Percentiles rank a stretch among this genome's conserved stretches.
phyloP scores from a whole-genome alignment of 2,888 invertebrate species.

The Asteroscopus sphinx region DNA sequence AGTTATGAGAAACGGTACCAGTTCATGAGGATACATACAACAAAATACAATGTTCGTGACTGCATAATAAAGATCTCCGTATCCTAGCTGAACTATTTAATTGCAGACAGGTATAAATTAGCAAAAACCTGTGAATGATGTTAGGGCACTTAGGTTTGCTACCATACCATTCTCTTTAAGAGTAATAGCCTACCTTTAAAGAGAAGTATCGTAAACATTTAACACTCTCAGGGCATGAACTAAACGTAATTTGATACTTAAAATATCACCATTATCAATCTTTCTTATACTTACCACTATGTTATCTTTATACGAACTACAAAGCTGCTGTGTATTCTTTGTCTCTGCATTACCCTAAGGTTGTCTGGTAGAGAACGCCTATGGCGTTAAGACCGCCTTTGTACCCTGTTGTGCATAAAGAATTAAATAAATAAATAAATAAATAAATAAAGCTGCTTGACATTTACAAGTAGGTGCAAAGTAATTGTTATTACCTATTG shows the following conservation, averaged over 20 bases:
- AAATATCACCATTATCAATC: not conserved
- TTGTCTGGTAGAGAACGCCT: too few relatives aligned
- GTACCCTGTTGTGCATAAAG: too few relatives aligned
- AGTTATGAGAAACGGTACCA: slow-evolving; percentile 54
- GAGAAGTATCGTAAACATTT: not conserved
- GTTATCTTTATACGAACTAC: too few relatives aligned
- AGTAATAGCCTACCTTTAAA: not conserved
- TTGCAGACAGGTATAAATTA: slow-evolving; percentile 54
- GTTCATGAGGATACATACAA: slow-evolving; percentile 60
- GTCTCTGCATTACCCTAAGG: too few relatives aligned
- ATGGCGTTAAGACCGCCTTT: too few relatives aligned
- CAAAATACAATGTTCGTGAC: slow-evolving; percentile 62
- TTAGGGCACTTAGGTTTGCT: slow-evolving; percentile 12
- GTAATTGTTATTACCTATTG: slow-evolving; percentile 20
- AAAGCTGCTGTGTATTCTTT: too few relatives aligned
- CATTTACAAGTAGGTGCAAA: slow-evolving; percentile 2
- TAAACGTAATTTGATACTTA: not conserved
- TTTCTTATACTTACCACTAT: too few relatives aligned
- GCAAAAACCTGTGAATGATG: slow-evolving; percentile 28
- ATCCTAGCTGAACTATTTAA: slow-evolving; percentile 54
- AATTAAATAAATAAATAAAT: too few relatives aligned
- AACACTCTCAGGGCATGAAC: not conserved
- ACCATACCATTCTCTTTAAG: slow-evolving; percentile 37
- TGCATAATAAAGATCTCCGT: slow-evolving; percentile 56
- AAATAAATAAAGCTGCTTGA: not conserved